Conservation (phyloP, 2,797 vertebrate genomes). For the Eurystomus glaucurus region DNA sequence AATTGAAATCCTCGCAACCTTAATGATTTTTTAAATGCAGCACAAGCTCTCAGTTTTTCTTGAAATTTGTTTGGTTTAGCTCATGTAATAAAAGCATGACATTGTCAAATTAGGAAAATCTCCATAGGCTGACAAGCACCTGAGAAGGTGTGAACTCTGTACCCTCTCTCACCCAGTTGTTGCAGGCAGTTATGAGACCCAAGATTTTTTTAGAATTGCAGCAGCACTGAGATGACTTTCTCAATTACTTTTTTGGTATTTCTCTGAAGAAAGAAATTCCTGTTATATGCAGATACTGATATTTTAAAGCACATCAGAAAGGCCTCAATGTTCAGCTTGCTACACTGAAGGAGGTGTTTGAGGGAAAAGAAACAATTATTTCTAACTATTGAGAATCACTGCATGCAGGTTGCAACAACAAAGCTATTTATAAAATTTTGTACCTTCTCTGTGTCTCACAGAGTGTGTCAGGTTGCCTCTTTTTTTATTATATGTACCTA, state of each 20-base stretch:
- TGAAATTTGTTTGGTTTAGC: neutral
- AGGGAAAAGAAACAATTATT: neutral
- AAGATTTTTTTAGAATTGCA: neutral
- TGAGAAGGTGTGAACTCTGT: neutral
- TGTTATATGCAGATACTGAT: neutral
- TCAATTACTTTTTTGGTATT: neutral
- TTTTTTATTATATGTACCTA: neutral
- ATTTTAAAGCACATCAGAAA: neutral
- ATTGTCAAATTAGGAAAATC: neutral
- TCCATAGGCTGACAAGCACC: neutral
- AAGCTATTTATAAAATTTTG: neutral
- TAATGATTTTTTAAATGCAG: neutral
- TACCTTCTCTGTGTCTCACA: neutral
- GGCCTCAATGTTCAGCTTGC: neutral
- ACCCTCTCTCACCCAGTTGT: neutral
- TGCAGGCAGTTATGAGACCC: neutral
- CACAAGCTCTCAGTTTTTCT: neutral
- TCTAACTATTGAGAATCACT: neutral
- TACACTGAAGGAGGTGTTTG: neutral
- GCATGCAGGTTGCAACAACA: neutral
- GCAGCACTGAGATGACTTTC: neutral
- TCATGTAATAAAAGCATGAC: neutral
- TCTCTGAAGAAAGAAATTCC: neutral
- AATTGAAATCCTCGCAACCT: neutral
- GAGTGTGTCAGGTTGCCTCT: neutral